A percentile compares a stretch with the other conserved stretches of the same genome.
Evolutionary conservation across 2,113 vertebrate species (phyloP).

Genomic region (Eudyptes chrysolophus): DNA sequence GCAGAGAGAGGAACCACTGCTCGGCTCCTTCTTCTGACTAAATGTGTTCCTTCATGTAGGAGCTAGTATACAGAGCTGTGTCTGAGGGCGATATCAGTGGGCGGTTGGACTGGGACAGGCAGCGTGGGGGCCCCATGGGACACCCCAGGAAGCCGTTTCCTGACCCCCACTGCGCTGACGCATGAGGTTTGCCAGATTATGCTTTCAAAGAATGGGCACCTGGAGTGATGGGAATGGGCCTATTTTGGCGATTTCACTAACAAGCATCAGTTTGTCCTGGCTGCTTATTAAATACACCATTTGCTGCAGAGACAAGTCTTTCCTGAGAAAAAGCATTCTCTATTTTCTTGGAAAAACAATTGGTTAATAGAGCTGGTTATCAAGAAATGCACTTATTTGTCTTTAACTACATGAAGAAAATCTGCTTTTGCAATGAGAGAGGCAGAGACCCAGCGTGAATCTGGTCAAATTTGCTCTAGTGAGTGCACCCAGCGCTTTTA

Average conservation of each 20-base stretch:
- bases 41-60: neutral
- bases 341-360: neutral
- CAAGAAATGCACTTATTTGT: neutral
- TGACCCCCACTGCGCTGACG: neutral
- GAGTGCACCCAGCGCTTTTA: neutral
- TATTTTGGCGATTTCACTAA: neutral
- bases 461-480: neutral
- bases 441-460: neutral
- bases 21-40: neutral
- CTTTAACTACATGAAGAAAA: neutral
- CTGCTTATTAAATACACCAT: neutral
- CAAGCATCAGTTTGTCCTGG: neutral
- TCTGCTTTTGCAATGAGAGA: neutral
- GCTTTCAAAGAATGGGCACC: neutral
- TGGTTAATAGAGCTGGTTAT: neutral
- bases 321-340: neutral
- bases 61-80: neutral
- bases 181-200: fast-evolving
- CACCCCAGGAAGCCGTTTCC: fast-evolving
- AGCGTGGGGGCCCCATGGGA: fast-evolving
- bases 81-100: fast-evolving
- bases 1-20: neutral
- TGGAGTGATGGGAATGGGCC: neutral
- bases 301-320: neutral
- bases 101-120: neutral